Conservation (phyloP, 2,888 invertebrate genomes). For the Drosophila helvetica region DNA sequence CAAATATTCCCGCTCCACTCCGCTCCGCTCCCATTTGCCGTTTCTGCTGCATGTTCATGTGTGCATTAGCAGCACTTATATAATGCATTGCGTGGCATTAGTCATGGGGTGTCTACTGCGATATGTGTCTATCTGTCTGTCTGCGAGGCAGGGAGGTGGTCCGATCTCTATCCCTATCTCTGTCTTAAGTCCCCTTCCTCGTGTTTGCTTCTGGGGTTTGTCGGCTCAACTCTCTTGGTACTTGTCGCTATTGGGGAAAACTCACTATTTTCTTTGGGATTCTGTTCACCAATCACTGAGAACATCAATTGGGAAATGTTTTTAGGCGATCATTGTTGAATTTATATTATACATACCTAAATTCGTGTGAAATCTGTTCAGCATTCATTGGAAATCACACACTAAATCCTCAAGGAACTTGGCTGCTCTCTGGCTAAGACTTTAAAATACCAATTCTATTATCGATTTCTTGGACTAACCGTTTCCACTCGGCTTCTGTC, state of each 20-base stretch:
- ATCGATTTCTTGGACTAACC: no score
- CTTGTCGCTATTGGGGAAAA: not conserved
- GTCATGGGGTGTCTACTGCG: constrained; percentile 35
- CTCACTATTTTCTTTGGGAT: not conserved
- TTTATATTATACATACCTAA: no score
- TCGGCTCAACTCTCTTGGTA: not conserved
- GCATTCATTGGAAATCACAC: no score
- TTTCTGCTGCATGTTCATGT: constrained; percentile 9
- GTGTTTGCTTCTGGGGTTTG: not conserved
- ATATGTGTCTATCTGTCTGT: constrained; percentile 4
- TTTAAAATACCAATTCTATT: no score
- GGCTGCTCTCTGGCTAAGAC: no score
- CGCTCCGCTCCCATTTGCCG: constrained; percentile 1
- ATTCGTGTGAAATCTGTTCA: not conserved
- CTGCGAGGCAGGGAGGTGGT: not conserved
- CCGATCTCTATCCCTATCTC: not conserved
- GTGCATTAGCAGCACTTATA: constrained; percentile 56
- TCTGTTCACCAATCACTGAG: not conserved
- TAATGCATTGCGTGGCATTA: constrained; percentile 43
- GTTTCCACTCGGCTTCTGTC: no score
- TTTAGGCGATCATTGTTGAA: not conserved
- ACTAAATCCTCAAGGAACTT: no score
- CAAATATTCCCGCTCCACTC: not conserved
- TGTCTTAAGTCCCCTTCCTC: not conserved
- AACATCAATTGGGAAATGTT: not conserved